A percentile compares a stretch with the other conserved stretches of the same genome.
Evolutionary conservation across 2,113 vertebrate species (phyloP).

Genomic region (Phrynosoma blainvillii): DNA sequence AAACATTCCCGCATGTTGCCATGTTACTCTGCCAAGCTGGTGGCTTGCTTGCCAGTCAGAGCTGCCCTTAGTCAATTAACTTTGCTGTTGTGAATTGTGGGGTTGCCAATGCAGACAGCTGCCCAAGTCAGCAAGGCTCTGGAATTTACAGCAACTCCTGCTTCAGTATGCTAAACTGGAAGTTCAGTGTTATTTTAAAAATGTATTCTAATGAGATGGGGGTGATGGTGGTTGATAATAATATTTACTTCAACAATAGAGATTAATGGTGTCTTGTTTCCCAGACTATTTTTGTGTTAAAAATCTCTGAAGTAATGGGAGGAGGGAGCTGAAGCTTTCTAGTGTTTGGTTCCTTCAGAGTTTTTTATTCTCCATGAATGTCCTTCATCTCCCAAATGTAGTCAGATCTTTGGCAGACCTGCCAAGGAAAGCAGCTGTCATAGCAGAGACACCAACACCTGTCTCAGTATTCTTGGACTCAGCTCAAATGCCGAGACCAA

Average conservation of each 20-base stretch:
- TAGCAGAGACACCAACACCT: constrained; percentile 9
- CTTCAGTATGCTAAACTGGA: constrained; percentile 9
- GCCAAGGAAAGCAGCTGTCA: constrained; percentile 37
- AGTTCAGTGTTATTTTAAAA: background rate
- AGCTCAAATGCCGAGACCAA: constrained; percentile 34
- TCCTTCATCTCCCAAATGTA: constrained; percentile 25
- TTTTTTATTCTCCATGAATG: constrained; percentile 5
- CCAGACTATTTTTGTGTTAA: background rate
- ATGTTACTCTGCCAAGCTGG: background rate
- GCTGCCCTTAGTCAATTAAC: constrained; percentile 6
- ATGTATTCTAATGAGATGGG: background rate
- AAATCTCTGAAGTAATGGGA: background rate
- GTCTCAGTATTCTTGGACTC: constrained; percentile 9
- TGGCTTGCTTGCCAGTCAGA: background rate
- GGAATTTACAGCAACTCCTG: background rate
- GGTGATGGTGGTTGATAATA: background rate
- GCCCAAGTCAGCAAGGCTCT: constrained; percentile 19
- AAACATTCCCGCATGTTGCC: background rate
- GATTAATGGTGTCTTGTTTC: background rate
- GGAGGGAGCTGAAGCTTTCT: constrained; percentile 17
- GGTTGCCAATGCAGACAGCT: background rate
- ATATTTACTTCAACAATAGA: constrained; percentile 4
- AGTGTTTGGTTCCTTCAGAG: rapidly evolving
- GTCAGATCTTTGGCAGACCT: background rate
- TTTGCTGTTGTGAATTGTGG: background rate